Evolutionary conservation across 30 jellyfish, hydroid and myxozoan species (phyloP), one percentile per base, ranked within the genome.

Genomic region (Cassiopea andromeda): DNA sequence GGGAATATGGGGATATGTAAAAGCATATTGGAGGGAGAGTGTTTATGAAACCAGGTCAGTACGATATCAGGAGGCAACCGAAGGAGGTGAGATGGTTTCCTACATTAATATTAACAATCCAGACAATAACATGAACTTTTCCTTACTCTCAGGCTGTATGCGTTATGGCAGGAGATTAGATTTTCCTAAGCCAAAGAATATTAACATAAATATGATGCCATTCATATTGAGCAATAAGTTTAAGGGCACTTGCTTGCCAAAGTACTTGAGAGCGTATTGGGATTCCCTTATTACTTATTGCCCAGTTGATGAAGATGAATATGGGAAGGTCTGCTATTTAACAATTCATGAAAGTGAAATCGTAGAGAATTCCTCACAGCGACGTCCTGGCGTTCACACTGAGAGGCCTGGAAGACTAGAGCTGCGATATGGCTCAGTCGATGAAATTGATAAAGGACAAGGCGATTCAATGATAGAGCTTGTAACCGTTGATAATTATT

Each of bases 301-400:
- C 19, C 67, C 44, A 4, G 59, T 19, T 50, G 77, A 67, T 18
- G 60, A 57, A 0, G 80, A 46, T 6, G 73, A 85, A 46, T 50
- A 12, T 66, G 98, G 96, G 12, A 92, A 80, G 61, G 75, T 92
- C 16, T 85, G 95, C 7, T 92, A 78, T 69, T 47, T 92, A 18
- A 92, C 98, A 43, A 92, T 92, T 61, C 98, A 92, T 13, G 96
- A 92, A 80, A 79, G 96, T 61, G 7, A 27, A 44, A 96, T 92
- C 12, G 49, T 85, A 46, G 75, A 48, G 57, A 60, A 74, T 14
- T 38, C 81, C 14, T 85, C 96, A 17, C 98, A 92, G 74, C 73
- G 98, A 43, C 73, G 98, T 46, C 96, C 96, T n/a, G 98, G 98
- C 2, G 14, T 92, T 8, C 98, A 92, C 44, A 92, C 98, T 19